These are phyloP conservation scores for Atractosteus spatula DNA, from an alignment of 2,113 vertebrate species.

Conservation along the genomic window DNA sequence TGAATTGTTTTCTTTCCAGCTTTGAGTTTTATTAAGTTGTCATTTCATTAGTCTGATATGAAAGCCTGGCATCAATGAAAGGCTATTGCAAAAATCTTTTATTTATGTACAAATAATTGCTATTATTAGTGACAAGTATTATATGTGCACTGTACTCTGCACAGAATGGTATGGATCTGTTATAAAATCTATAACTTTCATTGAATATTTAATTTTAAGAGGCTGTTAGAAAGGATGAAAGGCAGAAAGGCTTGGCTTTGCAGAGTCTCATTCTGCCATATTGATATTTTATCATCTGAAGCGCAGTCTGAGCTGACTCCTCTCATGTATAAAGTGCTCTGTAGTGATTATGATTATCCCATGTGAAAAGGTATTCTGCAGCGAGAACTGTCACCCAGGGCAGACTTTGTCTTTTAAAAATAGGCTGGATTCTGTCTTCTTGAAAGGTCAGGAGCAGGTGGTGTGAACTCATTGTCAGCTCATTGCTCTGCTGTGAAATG, in stretches of 20 bases:
- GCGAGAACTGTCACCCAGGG: conserved; percentile 40
- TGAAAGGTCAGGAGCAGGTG: conserved; percentile 47
- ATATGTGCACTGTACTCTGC: too few relatives aligned
- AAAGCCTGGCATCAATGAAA: too few relatives aligned
- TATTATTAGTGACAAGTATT: too few relatives aligned
- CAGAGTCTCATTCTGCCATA: conserved; percentile 45
- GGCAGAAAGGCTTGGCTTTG: conserved; percentile 31
- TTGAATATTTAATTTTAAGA: conserved; percentile 13
- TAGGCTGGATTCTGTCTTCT: conserved; percentile 38
- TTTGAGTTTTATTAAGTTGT: too few relatives aligned
- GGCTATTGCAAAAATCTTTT: too few relatives aligned
- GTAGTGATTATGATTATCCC: conserved; percentile 43
- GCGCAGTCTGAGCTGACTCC: neutral
- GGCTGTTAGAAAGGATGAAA: conserved; percentile 36
- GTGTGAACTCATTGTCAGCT: conserved; percentile 49
- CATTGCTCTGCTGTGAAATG: conserved; percentile 38
- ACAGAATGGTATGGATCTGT: too few relatives aligned
- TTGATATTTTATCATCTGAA: conserved; percentile 43
- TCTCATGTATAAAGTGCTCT: conserved; percentile 25
- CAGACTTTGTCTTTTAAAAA: conserved; percentile 44
- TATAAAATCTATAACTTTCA: too few relatives aligned
- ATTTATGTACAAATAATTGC: too few relatives aligned
- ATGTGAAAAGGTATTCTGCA: conserved; percentile 30
- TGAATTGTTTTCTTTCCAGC: too few relatives aligned
- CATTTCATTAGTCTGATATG: too few relatives aligned